These are phyloP conservation scores for Galeopsomyia nigrocyanea DNA, from an alignment of 2,888 invertebrate genomes.

Conservation along the genomic window DNA sequence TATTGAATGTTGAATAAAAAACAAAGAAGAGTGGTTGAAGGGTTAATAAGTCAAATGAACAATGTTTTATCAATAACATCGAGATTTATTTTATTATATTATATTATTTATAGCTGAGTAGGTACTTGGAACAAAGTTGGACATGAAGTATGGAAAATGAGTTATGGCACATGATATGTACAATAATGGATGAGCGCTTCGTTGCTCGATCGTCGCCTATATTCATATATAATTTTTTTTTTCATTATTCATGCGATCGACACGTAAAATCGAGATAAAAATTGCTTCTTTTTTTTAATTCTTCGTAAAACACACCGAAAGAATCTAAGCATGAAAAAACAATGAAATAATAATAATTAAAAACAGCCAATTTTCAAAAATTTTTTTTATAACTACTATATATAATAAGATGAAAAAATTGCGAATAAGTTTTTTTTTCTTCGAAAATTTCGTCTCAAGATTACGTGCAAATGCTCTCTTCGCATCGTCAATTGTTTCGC, in stretches of 20 bases:
- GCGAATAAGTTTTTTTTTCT: too few species aligned
- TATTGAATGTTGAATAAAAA: background rate
- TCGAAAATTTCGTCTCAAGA: too few species aligned
- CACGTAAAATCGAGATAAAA: slow-evolving; percentile 35
- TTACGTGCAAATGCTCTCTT: too few species aligned
- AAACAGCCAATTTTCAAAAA: too few species aligned
- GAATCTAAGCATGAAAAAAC: too few species aligned
- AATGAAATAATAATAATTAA: too few species aligned
- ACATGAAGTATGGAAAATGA: slow-evolving; percentile 68
- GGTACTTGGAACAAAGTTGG: slow-evolving; percentile 69
- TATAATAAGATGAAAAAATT: too few species aligned
- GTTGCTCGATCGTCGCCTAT: slow-evolving; percentile 45
- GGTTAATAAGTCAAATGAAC: slow-evolving; percentile 48
- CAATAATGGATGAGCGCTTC: slow-evolving; percentile 60
- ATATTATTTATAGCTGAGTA: slow-evolving; percentile 68
- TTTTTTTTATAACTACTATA: too few species aligned
- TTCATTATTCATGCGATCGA: slow-evolving; percentile 24
- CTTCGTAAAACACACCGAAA: background rate
- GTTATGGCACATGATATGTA: slow-evolving; percentile 69
- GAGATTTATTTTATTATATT: slow-evolving; percentile 69
- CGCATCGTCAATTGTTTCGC: slow-evolving; percentile 6
- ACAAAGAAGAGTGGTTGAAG: slow-evolving; percentile 23
- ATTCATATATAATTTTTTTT: slow-evolving; percentile 32
- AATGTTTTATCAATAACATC: slow-evolving; percentile 67
- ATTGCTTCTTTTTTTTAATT: slow-evolving; percentile 11